phyloP scores from a whole-genome alignment of 2,888 invertebrate genomes.

The Epinotia demarniana region DNA sequence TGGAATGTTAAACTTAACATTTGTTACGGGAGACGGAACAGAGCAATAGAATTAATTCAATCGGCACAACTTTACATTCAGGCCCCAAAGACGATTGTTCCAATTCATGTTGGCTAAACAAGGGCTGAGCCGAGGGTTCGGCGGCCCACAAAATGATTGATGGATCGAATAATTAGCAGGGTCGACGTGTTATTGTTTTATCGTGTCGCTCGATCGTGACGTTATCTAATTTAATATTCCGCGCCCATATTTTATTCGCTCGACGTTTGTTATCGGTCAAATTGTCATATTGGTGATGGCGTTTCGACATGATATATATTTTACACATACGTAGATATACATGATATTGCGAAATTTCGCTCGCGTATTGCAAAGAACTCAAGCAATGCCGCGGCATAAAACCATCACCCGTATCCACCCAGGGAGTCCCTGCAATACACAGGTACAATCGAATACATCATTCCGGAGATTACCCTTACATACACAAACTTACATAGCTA shows the following conservation, averaged over 20 bases:
- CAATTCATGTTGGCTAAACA: conserved; percentile 70
- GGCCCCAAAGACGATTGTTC: conserved; percentile 75
- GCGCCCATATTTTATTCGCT: conserved; percentile 32
- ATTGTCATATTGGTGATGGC: background rate
- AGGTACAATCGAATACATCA: too few relatives aligned
- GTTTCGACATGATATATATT: background rate
- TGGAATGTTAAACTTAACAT: conserved; percentile 75
- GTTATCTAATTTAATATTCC: conserved; percentile 34
- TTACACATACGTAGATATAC: too few relatives aligned
- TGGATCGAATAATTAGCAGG: conserved; percentile 57
- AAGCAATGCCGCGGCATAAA: too few relatives aligned
- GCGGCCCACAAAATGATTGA: conserved; percentile 67
- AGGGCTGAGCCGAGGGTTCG: conserved; percentile 68
- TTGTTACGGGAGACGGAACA: conserved; percentile 73
- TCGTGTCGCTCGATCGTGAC: conserved; percentile 36
- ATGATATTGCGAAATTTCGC: background rate
- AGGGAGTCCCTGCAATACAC: too few relatives aligned
- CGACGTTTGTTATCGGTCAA: conserved; percentile 19
- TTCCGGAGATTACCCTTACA: too few relatives aligned
- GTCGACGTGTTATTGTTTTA: conserved; percentile 43
- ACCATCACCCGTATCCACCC: too few relatives aligned
- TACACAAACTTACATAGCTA: too few relatives aligned
- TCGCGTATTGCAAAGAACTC: too few relatives aligned
- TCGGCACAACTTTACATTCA: conserved; percentile 77
- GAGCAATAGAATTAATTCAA: conserved; percentile 83